These are phyloP conservation scores for Cantharis flavilabris DNA, from an alignment of 2,888 invertebrate genomes.

Conservation along the genomic window DNA sequence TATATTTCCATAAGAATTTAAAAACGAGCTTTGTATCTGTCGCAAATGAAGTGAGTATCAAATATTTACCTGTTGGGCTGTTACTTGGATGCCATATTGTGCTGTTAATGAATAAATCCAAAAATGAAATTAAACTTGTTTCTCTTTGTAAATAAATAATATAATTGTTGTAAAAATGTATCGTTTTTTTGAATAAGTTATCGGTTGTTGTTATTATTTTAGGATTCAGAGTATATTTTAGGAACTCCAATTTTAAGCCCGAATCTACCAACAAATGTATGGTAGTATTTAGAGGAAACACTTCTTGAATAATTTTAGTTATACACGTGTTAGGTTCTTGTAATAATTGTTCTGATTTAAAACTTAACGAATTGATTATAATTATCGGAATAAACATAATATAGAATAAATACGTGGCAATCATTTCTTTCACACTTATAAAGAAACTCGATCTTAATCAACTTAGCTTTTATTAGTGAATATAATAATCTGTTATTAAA, in stretches of 20 bases:
- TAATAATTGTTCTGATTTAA: background rate
- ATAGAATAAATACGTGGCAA: background rate
- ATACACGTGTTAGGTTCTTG: background rate
- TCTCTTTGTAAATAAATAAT: background rate
- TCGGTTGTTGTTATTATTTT: background rate
- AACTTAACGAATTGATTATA: background rate
- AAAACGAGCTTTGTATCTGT: background rate
- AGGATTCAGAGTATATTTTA: background rate
- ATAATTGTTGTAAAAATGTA: background rate
- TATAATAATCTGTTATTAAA: background rate
- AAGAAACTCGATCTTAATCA: too few species aligned
- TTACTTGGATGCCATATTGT: background rate
- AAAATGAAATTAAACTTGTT: background rate
- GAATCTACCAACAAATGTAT: background rate
- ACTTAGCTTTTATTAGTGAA: background rate
- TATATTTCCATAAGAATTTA: background rate
- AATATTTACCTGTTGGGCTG: constrained; percentile 1
- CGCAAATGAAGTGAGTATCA: background rate
- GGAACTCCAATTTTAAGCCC: background rate
- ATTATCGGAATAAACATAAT: background rate
- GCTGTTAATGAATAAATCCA: background rate
- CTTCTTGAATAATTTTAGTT: background rate
- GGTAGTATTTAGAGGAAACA: background rate
- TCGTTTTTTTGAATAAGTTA: background rate
- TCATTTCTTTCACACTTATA: background rate